These are phyloP conservation scores for Blennius ocellaris DNA, from an alignment of 2,113 vertebrate genomes.

Conservation along the genomic window DNA sequence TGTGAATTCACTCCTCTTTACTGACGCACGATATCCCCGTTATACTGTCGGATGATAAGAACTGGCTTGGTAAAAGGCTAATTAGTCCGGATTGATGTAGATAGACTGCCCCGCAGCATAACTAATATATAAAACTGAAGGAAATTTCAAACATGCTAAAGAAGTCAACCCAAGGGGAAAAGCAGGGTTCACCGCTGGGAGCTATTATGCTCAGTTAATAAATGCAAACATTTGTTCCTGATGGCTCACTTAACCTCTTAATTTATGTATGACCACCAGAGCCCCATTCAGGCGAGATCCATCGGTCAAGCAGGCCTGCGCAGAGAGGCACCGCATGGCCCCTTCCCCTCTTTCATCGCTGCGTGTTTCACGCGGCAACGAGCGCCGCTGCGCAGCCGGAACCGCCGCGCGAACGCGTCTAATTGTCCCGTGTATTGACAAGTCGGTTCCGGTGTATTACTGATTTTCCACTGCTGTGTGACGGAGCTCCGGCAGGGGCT, in stretches of 20 bases:
- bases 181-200: constrained; percentile 55
- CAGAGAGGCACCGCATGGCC: constrained; percentile 81
- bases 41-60: not conserved
- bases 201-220: constrained; percentile 68
- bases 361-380: constrained; percentile 84
- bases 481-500: constrained; percentile 74
- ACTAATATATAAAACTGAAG: constrained; percentile 17
- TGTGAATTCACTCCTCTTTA: not conserved
- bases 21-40: not conserved
- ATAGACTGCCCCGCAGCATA: constrained; percentile 1
- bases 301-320: constrained; percentile 79
- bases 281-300: constrained; percentile 65
- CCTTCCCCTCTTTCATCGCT: constrained; percentile 84
- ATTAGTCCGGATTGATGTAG: constrained; percentile 42
- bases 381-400: constrained; percentile 83
- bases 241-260: constrained; percentile 80
- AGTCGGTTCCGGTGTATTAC: constrained; percentile 89
- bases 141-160: constrained; percentile 29
- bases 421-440: constrained; percentile 86
- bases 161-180: constrained; percentile 41
- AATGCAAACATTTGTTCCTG: constrained; percentile 80
- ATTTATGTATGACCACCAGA: constrained; percentile 80
- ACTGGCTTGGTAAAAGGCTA: constrained; percentile 11
- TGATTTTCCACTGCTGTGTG: constrained; percentile 83
- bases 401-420: constrained; percentile 87